A percentile compares a stretch with the other conserved stretches of the same genome.
Conservation (phyloP, 2,797 vertebrate genomes). For the Etheostoma nigrum region DNA sequence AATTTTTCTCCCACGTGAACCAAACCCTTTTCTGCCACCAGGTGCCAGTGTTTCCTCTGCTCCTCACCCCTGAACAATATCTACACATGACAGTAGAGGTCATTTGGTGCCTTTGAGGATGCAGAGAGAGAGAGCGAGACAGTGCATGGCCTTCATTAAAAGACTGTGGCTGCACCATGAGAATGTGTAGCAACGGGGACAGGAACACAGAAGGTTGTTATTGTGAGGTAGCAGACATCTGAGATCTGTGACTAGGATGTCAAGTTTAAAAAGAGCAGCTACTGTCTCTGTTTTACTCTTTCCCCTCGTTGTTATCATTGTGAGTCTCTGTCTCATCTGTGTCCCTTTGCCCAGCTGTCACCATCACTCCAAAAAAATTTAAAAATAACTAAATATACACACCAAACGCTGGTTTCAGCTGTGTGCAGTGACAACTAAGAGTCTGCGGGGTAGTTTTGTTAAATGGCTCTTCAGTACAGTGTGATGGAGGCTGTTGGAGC, state of each 20-base stretch:
- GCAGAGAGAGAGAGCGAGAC: constrained; percentile 15
- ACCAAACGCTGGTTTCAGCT: too few species aligned
- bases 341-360: constrained; percentile 25
- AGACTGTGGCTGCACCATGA: neutral
- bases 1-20: neutral
- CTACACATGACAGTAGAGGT: constrained; percentile 77
- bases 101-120: constrained; percentile 63
- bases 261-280: constrained; percentile 37
- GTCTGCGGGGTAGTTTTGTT: too few species aligned
- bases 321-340: constrained; percentile 12
- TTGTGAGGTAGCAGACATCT: constrained; percentile 4
- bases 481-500: too few species aligned
- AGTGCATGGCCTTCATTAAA: constrained; percentile 33
- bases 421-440: too few species aligned
- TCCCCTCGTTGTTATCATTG: constrained; percentile 37
- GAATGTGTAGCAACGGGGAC: constrained; percentile 5
- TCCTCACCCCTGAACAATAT: constrained; percentile 17
- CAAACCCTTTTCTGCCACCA: constrained; percentile 46
- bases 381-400: neutral
- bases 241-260: constrained; percentile 11
- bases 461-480: too few species aligned
- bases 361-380: constrained; percentile 21
- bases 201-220: neutral
- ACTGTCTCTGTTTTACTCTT: constrained; percentile 6
- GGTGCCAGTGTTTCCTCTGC: constrained; percentile 57